Conservation (phyloP, 2,888 invertebrate species). For the Hyposoter dolosus region DNA sequence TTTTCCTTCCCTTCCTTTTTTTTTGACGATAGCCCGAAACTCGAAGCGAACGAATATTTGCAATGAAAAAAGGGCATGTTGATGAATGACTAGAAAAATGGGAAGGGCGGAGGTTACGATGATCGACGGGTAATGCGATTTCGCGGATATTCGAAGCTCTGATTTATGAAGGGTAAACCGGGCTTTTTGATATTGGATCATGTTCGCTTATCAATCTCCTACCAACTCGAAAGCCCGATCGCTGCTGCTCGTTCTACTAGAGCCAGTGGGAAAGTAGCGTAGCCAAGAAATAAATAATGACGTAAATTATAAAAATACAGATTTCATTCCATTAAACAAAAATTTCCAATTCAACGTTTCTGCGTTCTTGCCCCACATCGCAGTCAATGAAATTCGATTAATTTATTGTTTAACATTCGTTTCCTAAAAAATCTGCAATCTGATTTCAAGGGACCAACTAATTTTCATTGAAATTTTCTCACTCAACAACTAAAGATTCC, state of each 20-base stretch:
- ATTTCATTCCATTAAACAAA: background rate
- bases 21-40: slow-evolving; percentile 17
- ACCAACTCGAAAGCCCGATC: background rate
- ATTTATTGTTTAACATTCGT: background rate
- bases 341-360: background rate
- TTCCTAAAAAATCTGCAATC: background rate
- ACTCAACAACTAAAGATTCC: background rate
- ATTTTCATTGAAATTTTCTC: background rate
- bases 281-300: background rate
- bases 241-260: background rate
- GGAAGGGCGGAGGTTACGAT: slow-evolving; percentile 12
- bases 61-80: slow-evolving; percentile 11
- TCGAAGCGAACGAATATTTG: slow-evolving; percentile 1
- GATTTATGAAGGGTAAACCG: slow-evolving; percentile 25
- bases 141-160: background rate
- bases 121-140: slow-evolving; percentile 32
- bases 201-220: slow-evolving; percentile 12
- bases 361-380: background rate
- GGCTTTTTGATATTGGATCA: slow-evolving; percentile 24
- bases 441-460: background rate
- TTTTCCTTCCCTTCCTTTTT: background rate
- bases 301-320: background rate
- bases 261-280: background rate
- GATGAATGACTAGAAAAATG: slow-evolving; percentile 33
- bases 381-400: background rate